Evolutionary conservation across 2,797 vertebrate genomes (phyloP).

Genomic region (Sebastes itinus): DNA sequence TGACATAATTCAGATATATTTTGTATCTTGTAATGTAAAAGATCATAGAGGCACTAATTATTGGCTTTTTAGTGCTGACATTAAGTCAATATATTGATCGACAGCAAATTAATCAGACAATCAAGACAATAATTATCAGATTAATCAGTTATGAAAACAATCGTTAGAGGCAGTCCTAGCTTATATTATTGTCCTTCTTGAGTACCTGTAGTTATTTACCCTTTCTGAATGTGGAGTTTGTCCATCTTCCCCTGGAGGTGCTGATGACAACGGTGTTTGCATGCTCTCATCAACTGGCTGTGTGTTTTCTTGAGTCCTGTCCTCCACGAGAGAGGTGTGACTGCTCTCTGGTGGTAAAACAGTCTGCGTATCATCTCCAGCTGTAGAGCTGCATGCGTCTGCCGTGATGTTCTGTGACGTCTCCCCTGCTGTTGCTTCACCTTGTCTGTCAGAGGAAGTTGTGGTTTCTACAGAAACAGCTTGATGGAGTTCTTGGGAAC

Average conservation of each 20-base stretch:
- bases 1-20: neutral
- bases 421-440: neutral
- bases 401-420: neutral
- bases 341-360: neutral
- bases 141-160: neutral
- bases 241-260: neutral
- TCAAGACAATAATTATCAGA: neutral
- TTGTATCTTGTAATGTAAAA: neutral
- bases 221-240: conserved; percentile 30
- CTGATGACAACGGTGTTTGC: neutral
- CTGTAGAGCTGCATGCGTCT: neutral
- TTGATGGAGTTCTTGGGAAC: conserved; percentile 11
- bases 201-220: conserved; percentile 22
- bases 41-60: neutral
- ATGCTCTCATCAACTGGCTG: conserved; percentile 11
- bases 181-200: neutral
- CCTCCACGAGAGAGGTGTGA: neutral
- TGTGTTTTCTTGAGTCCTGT: conserved; percentile 14
- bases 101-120: neutral
- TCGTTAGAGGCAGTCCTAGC: neutral
- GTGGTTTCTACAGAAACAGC: conserved; percentile 1
- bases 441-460: neutral
- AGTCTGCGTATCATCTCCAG: neutral
- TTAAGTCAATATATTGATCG: neutral
- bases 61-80: neutral